Evolutionary conservation across 2,113 vertebrate species (phyloP).

Genomic region (Amazona vittata): DNA sequence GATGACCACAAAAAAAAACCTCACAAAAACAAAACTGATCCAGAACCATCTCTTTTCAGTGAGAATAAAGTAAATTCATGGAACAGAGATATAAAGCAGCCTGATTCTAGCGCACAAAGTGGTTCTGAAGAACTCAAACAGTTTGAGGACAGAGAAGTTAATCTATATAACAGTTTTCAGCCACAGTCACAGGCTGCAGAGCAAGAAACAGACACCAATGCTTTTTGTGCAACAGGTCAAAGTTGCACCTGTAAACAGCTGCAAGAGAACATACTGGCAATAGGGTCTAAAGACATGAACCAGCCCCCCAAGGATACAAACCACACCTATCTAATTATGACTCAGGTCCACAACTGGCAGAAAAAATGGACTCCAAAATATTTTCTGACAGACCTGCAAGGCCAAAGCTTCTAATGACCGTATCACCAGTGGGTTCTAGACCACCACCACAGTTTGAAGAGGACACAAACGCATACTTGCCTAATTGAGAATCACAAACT

Average conservation of each 20-base stretch:
- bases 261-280: background rate
- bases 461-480: rapidly evolving
- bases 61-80: background rate
- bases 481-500: background rate
- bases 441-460: background rate
- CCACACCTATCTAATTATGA: background rate
- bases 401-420: background rate
- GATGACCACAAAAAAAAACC: background rate
- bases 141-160: background rate
- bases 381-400: background rate
- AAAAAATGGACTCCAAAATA: background rate
- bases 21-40: background rate
- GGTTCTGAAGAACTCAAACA: background rate
- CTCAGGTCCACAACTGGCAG: background rate
- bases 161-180: background rate
- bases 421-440: background rate
- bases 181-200: background rate
- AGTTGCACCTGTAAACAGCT: slow-evolving; percentile 28
- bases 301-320: background rate
- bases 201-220: background rate
- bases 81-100: background rate
- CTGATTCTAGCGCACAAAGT: background rate
- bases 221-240: background rate
- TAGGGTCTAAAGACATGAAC: background rate
- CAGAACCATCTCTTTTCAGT: background rate